phyloP scores from a whole-genome alignment of 2,888 invertebrate genomes.

The Tenodera sinensis region DNA sequence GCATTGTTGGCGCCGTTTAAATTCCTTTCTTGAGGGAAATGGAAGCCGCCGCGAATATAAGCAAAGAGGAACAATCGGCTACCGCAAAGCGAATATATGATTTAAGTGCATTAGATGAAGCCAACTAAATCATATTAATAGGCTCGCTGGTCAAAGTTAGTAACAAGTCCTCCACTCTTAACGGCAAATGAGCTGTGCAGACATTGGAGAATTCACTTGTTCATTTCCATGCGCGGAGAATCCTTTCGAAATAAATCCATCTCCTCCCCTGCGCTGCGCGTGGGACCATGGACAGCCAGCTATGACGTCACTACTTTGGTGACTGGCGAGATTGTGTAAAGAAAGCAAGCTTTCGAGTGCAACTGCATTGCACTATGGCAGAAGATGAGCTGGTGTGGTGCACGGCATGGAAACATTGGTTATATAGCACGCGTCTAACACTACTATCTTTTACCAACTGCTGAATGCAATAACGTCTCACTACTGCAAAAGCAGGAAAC shows the following conservation, averaged over 20 bases:
- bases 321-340: constrained; percentile 27
- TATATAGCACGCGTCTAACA: background rate
- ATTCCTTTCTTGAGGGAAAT: constrained; percentile 24
- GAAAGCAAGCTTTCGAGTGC: background rate
- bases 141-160: background rate
- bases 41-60: background rate
- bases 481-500: background rate
- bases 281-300: constrained; percentile 27
- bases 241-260: constrained; percentile 14
- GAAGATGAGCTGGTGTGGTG: background rate
- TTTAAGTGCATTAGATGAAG: background rate
- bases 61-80: background rate
- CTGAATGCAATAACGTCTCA: background rate
- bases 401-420: background rate
- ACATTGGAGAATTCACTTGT: background rate
- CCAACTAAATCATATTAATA: background rate
- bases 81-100: background rate
- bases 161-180: background rate
- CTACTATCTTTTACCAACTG: background rate
- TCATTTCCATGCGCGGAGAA: background rate
- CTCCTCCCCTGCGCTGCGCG: constrained; percentile 28
- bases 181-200: background rate
- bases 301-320: constrained; percentile 27
- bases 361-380: background rate
- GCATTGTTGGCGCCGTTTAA: constrained; percentile 27